phyloP scores from a whole-genome alignment of 1,140 invertebrate genomes.

The Cyrtorhinus lividipennis region DNA sequence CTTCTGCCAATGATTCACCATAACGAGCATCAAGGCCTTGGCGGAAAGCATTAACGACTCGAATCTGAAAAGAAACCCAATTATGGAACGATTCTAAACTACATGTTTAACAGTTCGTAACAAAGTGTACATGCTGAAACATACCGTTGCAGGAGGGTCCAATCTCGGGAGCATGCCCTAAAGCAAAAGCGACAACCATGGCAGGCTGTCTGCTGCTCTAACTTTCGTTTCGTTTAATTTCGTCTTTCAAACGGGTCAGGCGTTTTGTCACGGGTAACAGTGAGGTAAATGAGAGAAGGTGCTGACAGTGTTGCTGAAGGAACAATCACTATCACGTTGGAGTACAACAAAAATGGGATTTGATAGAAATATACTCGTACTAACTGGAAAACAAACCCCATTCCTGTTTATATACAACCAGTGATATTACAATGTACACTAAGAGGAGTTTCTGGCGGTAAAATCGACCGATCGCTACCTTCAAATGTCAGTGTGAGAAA shows the following conservation, averaged over 20 bases:
- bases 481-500: background rate
- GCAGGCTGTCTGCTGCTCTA: constrained; percentile 18
- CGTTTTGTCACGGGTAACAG: too few species aligned
- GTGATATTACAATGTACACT: background rate
- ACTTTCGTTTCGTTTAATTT: too few species aligned
- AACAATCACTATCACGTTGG: too few species aligned
- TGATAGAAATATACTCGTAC: too few species aligned
- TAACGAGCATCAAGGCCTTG: constrained; percentile 91
- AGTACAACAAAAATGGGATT: too few species aligned
- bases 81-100: constrained; percentile 20
- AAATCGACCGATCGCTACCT: too few species aligned
- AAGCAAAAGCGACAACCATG: constrained; percentile 7
- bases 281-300: too few species aligned
- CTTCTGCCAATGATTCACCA: constrained; percentile 79
- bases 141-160: constrained; percentile 13
- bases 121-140: constrained; percentile 13
- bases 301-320: too few species aligned
- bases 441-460: constrained; percentile 9
- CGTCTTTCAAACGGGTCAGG: too few species aligned
- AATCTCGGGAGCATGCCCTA: constrained; percentile 12
- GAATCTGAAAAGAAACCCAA: constrained; percentile 53
- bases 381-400: too few species aligned
- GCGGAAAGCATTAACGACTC: constrained; percentile 98
- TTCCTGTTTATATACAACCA: background rate
- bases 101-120: background rate